These are phyloP conservation scores for Meriones unguiculatus DNA, from an alignment of 2,113 vertebrate species.

Conservation along the genomic window DNA sequence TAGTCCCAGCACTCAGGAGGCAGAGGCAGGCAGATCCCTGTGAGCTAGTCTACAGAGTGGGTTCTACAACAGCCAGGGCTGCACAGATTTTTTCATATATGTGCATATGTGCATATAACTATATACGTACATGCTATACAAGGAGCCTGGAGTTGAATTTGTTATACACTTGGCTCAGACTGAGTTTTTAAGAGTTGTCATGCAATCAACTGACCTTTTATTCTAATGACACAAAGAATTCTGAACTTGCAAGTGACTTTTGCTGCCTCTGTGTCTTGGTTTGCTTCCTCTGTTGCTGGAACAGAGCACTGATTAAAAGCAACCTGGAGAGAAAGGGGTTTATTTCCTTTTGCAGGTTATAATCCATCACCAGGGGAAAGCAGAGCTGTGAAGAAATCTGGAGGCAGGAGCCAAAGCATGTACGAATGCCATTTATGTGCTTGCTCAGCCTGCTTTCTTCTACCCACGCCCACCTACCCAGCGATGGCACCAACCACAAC, in stretches of 20 bases:
- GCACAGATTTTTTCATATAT: not conserved
- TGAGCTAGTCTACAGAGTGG: no score
- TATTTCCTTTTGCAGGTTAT: no score
- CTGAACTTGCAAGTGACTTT: not conserved
- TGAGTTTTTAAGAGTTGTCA: constrained; percentile 16
- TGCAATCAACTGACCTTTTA: constrained; percentile 5
- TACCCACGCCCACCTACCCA: not conserved
- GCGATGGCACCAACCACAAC: not conserved
- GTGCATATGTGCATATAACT: not conserved
- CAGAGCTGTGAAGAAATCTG: not conserved
- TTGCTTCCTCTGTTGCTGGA: not conserved
- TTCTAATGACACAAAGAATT: constrained; percentile 21
- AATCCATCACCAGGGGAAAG: not conserved
- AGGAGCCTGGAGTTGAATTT: not conserved
- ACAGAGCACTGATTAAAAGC: not conserved
- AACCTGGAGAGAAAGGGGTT: no score
- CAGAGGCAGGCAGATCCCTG: not conserved
- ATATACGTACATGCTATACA: not conserved
- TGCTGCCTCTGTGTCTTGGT: not conserved
- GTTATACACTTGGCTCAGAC: not conserved
- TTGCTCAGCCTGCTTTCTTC: not conserved
- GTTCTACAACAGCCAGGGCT: not conserved
- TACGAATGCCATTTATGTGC: not conserved
- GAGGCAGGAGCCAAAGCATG: not conserved
- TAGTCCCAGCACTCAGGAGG: not conserved